Evolutionary conservation across 2,888 invertebrate genomes (phyloP).

Genomic region (Erebia epiphron): DNA sequence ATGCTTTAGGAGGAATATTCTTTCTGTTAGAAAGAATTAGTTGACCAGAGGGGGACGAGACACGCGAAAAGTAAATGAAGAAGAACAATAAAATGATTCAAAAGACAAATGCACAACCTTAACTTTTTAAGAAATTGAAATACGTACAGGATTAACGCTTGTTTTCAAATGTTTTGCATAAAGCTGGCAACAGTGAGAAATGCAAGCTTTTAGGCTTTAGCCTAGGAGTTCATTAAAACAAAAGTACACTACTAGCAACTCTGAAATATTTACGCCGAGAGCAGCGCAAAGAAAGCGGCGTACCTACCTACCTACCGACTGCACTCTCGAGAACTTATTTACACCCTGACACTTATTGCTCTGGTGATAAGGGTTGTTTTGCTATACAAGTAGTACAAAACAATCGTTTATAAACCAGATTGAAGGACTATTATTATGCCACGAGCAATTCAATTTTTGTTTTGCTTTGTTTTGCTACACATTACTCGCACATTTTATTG

Average conservation of each 20-base stretch:
- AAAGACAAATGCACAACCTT: background rate
- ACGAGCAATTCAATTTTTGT: background rate
- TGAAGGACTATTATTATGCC: conserved; percentile 1
- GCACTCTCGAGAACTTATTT: background rate
- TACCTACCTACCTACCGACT: background rate
- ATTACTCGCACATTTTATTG: background rate
- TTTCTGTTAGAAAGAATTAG: too few species aligned
- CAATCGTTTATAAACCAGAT: conserved; percentile 4
- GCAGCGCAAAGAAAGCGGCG: conserved; percentile 12
- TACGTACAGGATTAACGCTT: too few species aligned
- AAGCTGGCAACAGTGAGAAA: background rate
- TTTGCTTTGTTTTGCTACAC: background rate
- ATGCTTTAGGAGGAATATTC: too few species aligned
- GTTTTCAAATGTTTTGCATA: background rate
- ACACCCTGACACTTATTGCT: conserved; percentile 5
- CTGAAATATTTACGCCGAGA: conserved; percentile 28
- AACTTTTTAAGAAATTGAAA: too few species aligned
- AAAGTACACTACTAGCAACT: conserved; percentile 23
- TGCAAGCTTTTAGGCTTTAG: background rate
- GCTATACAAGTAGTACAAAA: background rate
- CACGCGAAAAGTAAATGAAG: background rate
- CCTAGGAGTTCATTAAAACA: conserved; percentile 23
- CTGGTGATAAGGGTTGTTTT: background rate
- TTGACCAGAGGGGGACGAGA: too few species aligned
- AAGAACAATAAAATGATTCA: background rate